Evolutionary conservation across 2,797 vertebrate species (phyloP), one percentile per base, ranked within the genome.

Genomic region (Cyprinodon diabolis): DNA sequence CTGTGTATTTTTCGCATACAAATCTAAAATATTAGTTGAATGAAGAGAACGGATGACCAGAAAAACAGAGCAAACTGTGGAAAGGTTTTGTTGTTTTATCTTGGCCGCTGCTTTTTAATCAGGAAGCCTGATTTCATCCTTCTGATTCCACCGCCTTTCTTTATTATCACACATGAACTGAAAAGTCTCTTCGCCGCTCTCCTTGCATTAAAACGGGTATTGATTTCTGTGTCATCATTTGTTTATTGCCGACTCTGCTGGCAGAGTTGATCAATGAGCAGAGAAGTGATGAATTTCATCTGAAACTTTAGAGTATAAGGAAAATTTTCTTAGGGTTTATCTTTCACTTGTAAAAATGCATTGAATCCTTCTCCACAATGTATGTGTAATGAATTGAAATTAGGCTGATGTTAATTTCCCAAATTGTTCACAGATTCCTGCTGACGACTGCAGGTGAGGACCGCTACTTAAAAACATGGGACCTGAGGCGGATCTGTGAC

Each of bases 381-480:
- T 35, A 25, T 35, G 21, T 48, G 4, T 69, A 12, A 60, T 51
- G 1, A 35, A 43, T 67, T 14, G 55, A 19, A 51, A 52, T 21
- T 17, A 14, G 54, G 21, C 14, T 10, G 14, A 37, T 3, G 11
- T 23, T 1, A 35, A 47, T n/a, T 19, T 66, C 4, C 74, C 25
- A 35, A 15, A 23, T 45, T 49, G 45, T 54, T 48, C 9, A n/a
- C 89, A 99, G 98, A 76, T 78, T 96, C 84, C 93, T 98, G 88
- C 78, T 99, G 89, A 96, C 94, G 82, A 97, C 98, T 0, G 95
- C 95, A 0, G 96, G 97, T 15, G 97, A 95, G 0, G 98, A 99
- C 76, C 96, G 97, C 52, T 95, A 93, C 76, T 87, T 97, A 84
- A 99, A 98, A 90, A 96, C 96, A 57, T 99, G 98, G 98, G 96